Evolutionary conservation across 1,140 invertebrate genomes (phyloP).

Genomic region (Calliopsis andreniformis): DNA sequence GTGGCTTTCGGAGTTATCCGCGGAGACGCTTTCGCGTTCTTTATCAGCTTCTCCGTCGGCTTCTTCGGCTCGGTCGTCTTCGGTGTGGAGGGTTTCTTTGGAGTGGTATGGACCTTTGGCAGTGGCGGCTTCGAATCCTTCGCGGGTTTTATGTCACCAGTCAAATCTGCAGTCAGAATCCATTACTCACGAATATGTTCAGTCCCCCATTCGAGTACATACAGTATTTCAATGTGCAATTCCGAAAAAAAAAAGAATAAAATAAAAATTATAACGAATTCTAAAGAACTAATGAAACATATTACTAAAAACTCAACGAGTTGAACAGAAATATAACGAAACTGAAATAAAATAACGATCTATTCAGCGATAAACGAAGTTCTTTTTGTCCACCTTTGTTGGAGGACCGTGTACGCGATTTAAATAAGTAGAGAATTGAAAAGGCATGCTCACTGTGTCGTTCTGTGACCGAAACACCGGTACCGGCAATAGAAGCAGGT

Average conservation of each 20-base stretch:
- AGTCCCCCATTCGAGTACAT: neutral
- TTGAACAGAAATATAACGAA: neutral
- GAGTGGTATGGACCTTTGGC: constrained; percentile 80
- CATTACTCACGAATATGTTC: neutral
- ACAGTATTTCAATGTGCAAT: constrained; percentile 78
- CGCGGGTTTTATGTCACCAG: constrained; percentile 71
- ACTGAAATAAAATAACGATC: neutral
- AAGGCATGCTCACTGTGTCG: constrained; percentile 80
- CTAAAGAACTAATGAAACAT: neutral
- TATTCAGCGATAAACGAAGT: neutral
- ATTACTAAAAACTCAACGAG: neutral
- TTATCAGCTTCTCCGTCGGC: constrained; percentile 76
- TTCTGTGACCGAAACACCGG: constrained; percentile 86
- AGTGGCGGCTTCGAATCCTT: constrained; percentile 81
- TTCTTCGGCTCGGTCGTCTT: constrained; percentile 75
- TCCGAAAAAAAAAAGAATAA: constrained; percentile 68
- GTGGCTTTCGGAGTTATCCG: constrained; percentile 82
- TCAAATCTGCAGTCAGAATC: constrained; percentile 65
- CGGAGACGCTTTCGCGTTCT: constrained; percentile 79
- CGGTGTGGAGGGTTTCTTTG: constrained; percentile 78
- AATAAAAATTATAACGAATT: neutral
- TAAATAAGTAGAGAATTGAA: constrained; percentile 48
- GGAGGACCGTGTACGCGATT: neutral
- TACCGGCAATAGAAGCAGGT: constrained; percentile 92
- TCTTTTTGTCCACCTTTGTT: too few species aligned